A percentile compares a stretch with the other conserved stretches of the same genome.
These are phyloP conservation scores for Mythimna albipuncta DNA, from an alignment of 2,888 invertebrate genomes.

Conservation along the genomic window DNA sequence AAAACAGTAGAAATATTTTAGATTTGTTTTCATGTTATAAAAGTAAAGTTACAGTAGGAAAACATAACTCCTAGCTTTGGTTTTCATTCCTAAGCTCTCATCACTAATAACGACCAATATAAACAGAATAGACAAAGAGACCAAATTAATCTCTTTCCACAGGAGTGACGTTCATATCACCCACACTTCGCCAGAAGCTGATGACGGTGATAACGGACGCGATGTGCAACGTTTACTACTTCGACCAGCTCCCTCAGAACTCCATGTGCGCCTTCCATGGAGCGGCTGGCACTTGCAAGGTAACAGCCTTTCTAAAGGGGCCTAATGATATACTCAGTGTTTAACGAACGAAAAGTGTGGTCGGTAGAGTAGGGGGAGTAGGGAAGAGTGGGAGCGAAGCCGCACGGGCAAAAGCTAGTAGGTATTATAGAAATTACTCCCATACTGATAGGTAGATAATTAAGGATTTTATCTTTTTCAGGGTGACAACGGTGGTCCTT, in stretches of 20 bases:
- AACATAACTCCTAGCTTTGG: no score
- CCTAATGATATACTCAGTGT: not conserved
- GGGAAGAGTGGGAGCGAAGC: no score
- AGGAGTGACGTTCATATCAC: slow-evolving; percentile 85
- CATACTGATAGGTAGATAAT: not conserved
- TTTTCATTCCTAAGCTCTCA: no score
- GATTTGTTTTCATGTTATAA: no score
- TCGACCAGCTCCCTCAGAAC: slow-evolving; percentile 76
- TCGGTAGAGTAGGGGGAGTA: no score
- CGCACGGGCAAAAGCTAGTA: no score
- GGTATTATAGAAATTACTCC: no score
- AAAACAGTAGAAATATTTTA: no score
- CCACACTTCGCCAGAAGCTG: slow-evolving; percentile 83
- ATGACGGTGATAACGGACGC: slow-evolving; percentile 84
- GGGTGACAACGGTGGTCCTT: slow-evolving; percentile 88
- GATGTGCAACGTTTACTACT: slow-evolving; percentile 78
- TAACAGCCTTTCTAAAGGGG: slow-evolving; percentile 46
- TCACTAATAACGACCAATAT: no score
- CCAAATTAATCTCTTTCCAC: slow-evolving; percentile 1
- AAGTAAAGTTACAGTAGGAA: no score
- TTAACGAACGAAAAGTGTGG: no score
- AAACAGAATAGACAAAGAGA: no score
- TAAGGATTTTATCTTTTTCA: slow-evolving; percentile 61
- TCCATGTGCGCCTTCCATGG: slow-evolving; percentile 76
- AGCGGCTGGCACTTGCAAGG: slow-evolving; percentile 84